phyloP scores from a whole-genome alignment of 2,888 invertebrate genomes.

The Lacanobia oleracea region DNA sequence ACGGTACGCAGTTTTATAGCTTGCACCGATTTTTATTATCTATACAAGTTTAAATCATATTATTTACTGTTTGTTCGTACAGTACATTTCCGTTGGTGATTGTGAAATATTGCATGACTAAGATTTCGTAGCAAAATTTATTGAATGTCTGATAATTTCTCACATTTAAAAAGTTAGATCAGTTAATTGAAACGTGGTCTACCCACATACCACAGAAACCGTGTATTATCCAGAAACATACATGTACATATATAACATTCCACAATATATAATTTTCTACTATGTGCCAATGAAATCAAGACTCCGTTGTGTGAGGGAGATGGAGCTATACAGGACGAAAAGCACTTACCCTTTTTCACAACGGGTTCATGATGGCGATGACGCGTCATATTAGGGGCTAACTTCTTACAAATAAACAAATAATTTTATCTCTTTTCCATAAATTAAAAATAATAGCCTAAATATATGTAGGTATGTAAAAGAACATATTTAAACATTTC shows the following conservation, averaged over 20 bases:
- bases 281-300: too few species aligned
- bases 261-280: background rate
- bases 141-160: background rate
- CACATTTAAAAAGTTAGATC: too few species aligned
- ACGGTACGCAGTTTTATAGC: conserved; percentile 62
- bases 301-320: too few species aligned
- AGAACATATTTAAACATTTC: too few species aligned
- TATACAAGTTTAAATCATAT: conserved; percentile 62
- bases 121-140: background rate
- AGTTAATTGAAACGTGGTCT: background rate
- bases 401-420: too few species aligned
- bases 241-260: background rate
- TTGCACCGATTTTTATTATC: conserved; percentile 67
- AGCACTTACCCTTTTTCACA: too few species aligned
- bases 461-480: too few species aligned
- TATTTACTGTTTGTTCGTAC: conserved; percentile 43
- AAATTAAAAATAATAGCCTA: too few species aligned
- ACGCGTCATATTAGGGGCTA: too few species aligned
- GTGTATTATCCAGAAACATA: background rate
- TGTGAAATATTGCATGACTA: conserved; percentile 20
- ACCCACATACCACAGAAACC: background rate
- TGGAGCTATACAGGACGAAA: too few species aligned
- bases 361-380: too few species aligned
- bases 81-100: conserved; percentile 26
- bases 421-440: too few species aligned